Evolutionary conservation across 2,797 vertebrate genomes (phyloP), one percentile per base, ranked within the genome.

Genomic region (Jordanella pulchra): DNA sequence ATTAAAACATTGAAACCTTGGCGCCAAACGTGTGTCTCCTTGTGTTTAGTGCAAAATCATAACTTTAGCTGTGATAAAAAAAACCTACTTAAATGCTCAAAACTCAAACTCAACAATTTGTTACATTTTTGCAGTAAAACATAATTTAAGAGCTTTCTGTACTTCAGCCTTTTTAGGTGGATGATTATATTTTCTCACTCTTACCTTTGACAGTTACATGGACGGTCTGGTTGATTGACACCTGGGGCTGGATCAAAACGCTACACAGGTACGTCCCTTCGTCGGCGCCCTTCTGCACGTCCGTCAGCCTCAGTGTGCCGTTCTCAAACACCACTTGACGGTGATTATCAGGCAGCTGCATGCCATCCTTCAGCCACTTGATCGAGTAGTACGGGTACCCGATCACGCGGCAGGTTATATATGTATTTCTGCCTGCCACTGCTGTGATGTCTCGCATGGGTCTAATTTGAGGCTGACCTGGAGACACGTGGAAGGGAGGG

Each of bases 351-450:
- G 98, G 98, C 87, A 99, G 94, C 91, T 97, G 95, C 90, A 99
- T 92, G 21, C 97, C 93, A 0, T 99, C 98, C 91, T 99, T 99
- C 90, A 97, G 97, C 98, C 98, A 99, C 91, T 98, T 99, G 94
- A 99, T 99, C 89, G 97, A 99, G 91, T 99, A 99, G 91, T 99
- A 99, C 0, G 98, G 98, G 92, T 99, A 99, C 83, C 98, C 98
- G n/a, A 99, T 99, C 88, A 99, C 97, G 55, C 98, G 96, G 90
- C 98, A 99, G 79, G 97, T 98, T 91, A 99, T 97, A 89, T 97
- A 99, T 87, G 97, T 96, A 93, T 98, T 97, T 90, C 97, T 94
- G 84, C 98, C 98, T 1, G 97, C 98, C 69, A 99, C 96, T 0
- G 98, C 98, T 0, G 98, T 99, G 92, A 99, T 97, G 93, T 99